Evolutionary conservation across 2,888 invertebrate species (phyloP), one percentile per base, ranked within the genome.

Genomic region (Spisula solida): DNA sequence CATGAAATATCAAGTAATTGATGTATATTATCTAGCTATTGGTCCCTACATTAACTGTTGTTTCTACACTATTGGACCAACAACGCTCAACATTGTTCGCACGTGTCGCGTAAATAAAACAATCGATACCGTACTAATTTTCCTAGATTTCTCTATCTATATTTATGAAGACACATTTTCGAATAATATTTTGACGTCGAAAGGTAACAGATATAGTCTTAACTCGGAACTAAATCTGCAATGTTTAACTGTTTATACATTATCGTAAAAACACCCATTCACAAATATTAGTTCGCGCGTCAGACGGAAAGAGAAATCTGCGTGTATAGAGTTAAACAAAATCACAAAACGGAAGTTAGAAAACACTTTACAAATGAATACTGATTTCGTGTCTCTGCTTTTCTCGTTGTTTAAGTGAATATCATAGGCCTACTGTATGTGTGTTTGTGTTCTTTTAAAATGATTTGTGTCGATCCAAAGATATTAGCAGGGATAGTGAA

Each of bases 141-240:
- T 12, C 60, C 60, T 2, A 66, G 25, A 66, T 66, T 66, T 25
- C 60, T 66, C 25, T 25, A 66, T 66, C 60, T 66, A 66, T 66
- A 25, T 66, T 66, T 66, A 66, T 66, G 1, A 66, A 66, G 8
- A 66, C 60, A 66, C 60, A 66, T 66, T 66, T 66, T 66, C 25
- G n/a, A 20, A 66, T 66, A 66, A 66, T n/a, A 10, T n/a, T 25
- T 10, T 66, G 60, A 5, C 25, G 60, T 66, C 60, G 6, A 25
- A 25, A 25, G 6, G 60, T 25, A 12, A 25, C 0, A 5, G 5
- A 66, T 66, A 66, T 66, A 25, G 60, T 66, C 60, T 66, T 25
- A 6, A 66, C 10, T 25, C 5, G 20, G 25, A 66, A n/a, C 60
- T n/a, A 66, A 66, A 66, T 66, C 20, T 66, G 60, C 8, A 66